phyloP scores from a whole-genome alignment of 2,113 vertebrate genomes.

The Pygoscelis adeliae region DNA sequence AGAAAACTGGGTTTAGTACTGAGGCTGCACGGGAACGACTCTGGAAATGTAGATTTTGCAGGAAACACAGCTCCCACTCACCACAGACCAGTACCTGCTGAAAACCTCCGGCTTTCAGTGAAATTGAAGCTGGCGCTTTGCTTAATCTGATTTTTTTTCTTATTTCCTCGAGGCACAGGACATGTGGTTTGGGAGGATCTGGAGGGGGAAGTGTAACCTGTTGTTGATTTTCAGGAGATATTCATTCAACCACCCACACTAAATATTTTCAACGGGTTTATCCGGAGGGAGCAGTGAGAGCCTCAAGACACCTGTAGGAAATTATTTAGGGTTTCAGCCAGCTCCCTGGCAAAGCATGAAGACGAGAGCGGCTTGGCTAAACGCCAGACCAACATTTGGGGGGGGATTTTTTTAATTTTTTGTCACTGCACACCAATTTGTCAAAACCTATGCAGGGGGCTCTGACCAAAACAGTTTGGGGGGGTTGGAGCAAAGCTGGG shows the following conservation, averaged over 20 bases:
- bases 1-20: neutral
- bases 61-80: neutral
- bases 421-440: neutral
- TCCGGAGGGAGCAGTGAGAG: neutral
- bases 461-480: neutral
- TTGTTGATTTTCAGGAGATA: neutral
- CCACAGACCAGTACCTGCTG: neutral
- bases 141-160: neutral
- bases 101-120: neutral
- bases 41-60: neutral
- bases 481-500: neutral
- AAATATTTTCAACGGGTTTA: neutral
- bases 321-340: neutral
- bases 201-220: neutral
- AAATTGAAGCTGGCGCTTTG: neutral
- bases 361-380: neutral
- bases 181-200: fast-evolving
- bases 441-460: neutral
- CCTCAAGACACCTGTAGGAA: neutral
- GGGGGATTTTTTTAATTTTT: neutral
- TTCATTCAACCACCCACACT: neutral
- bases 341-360: neutral
- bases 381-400: neutral
- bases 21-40: neutral
- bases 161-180: neutral